A percentile compares a stretch with the other conserved stretches of the same genome.
Evolutionary conservation across 1,140 invertebrate species (phyloP).

Genomic region (Argopecten irradians): DNA sequence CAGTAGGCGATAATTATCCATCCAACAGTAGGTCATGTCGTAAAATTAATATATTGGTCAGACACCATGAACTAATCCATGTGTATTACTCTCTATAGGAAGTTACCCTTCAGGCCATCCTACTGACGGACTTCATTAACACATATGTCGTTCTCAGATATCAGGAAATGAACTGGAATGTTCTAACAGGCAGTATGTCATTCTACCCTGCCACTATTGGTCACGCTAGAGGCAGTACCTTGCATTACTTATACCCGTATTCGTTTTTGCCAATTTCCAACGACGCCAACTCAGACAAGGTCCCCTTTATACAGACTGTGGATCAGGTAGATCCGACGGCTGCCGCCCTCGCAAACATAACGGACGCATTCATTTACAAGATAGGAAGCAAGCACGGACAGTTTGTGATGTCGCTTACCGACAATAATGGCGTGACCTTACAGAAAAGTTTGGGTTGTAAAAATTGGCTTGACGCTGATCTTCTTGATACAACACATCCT

Average conservation of each 20-base stretch:
- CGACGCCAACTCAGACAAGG: not conserved
- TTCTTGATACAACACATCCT: not conserved
- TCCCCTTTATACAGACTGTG: not conserved
- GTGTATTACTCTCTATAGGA: not conserved
- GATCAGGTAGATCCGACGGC: not conserved
- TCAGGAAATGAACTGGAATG: slow-evolving; percentile 33
- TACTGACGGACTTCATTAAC: slow-evolving; percentile 35
- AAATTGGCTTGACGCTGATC: not conserved
- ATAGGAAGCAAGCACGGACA: not conserved
- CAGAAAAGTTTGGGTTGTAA: not conserved
- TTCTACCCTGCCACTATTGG: slow-evolving; percentile 33
- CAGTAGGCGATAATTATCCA: too few species aligned
- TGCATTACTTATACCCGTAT: not conserved
- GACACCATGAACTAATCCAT: not conserved
- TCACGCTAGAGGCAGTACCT: not conserved
- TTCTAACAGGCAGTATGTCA: not conserved
- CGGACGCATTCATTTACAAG: not conserved
- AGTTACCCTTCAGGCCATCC: slow-evolving; percentile 36
- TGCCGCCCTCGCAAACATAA: not conserved
- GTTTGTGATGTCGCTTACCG: not conserved
- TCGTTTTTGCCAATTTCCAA: slow-evolving; percentile 7
- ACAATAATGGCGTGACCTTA: not conserved
- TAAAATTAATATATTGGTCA: too few species aligned
- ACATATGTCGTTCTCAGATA: slow-evolving; percentile 5
- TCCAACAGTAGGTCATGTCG: too few species aligned